Base-by-base conservation (phyloP, 2,113 vertebrate species). In the Vulpes vulpes region DNA sequence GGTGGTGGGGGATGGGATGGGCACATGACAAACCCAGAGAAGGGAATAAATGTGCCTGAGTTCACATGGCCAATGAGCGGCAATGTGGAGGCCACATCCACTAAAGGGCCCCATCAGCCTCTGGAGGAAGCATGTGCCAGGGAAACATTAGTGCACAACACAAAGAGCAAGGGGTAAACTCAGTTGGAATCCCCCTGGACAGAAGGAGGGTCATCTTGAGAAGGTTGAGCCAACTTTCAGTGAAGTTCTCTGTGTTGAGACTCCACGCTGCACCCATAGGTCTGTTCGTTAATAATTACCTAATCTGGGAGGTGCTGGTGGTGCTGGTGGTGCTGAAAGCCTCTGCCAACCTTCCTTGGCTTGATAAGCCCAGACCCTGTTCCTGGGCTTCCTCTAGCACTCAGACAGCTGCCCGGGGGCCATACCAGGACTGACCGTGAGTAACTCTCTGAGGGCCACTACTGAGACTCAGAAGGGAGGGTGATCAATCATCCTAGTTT, bases 221-320 rank as follows among this genome's bases (percentile, higher is more conserved):
- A 25, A 22, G 27, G 59, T 30, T 1, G 2, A 55, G 73, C 43
- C 49, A 27, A 12, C 43, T 25, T 5, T 3, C 19, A 0, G 49
- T 8, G 57, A 23, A 5, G 11, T n/a, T 51, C 64, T 71, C 73
- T 27, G 1, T 14, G 8, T 35, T 2, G 8, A 43, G 49, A 81
- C 7, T 55, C 51, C 19, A 0, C 0, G 3, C 20, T 14, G 3
- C 4, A 3, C 20, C 55, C 49, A 6, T 17, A 30, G 64, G 22
- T 38, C 59, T 79, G 22, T 32, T 82, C 2, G 23, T 96, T 96
- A 98, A 91, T 96, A 16, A 97, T 93, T 95, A 96, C 76, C 81
- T 64, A 22, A 43, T 22, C 0, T 6, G 43, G 73, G 62, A 86
- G 35, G 23, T 1, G 49, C 67, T 0, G 55, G 62, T 6, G 16